phyloP scores from a whole-genome alignment of 2,888 invertebrate genomes.

The Nasonia oneida region DNA sequence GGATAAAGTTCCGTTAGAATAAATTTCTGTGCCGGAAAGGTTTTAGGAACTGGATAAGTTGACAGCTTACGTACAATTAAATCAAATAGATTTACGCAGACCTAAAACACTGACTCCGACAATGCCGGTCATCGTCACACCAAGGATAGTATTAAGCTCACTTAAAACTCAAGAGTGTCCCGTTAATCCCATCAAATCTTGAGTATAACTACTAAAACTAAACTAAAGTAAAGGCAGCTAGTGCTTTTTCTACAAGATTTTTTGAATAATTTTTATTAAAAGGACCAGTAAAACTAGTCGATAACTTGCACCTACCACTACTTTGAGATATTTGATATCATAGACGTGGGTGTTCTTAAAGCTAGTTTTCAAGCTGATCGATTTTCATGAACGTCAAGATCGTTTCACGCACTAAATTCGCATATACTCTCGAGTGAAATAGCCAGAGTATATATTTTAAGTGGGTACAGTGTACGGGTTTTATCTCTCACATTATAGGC shows the following conservation, averaged over 20 bases:
- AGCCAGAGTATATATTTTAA: background rate
- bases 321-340: background rate
- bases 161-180: background rate
- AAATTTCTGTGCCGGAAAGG: background rate
- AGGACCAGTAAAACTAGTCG: no score
- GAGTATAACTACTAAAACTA: background rate
- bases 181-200: background rate
- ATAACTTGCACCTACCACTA: background rate
- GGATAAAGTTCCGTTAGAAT: slow-evolving; percentile 21
- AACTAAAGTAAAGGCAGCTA: background rate
- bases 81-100: background rate
- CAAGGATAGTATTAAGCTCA: no score
- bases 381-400: background rate
- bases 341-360: background rate
- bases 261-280: no score
- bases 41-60: background rate
- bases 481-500: background rate
- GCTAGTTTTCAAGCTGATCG: slow-evolving; percentile 10
- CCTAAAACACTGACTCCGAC: background rate
- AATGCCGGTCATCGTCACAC: slow-evolving; percentile 1
- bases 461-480: background rate
- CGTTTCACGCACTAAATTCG: background rate
- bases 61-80: background rate
- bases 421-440: background rate
- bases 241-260: no score